Percentiles rank a stretch among this genome's conserved stretches.
These are phyloP conservation scores for Aleiodes alternator DNA, from an alignment of 2,888 invertebrate species.

Conservation along the genomic window DNA sequence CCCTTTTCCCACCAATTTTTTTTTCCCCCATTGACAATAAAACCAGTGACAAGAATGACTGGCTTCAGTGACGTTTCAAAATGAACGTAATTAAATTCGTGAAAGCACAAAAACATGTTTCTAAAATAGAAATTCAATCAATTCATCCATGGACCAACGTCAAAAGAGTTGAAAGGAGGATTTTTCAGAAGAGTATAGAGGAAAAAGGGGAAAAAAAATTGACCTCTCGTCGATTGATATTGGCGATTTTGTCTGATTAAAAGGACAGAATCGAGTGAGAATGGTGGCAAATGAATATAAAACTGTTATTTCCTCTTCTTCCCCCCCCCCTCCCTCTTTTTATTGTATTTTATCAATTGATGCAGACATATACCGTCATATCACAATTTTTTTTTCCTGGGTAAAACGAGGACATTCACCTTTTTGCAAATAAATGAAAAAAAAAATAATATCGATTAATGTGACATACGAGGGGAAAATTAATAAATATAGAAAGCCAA, in stretches of 20 bases:
- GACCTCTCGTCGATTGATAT: constrained; percentile 13
- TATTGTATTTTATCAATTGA: constrained; percentile 8
- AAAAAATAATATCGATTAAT: too few species aligned
- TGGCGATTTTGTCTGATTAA: constrained; percentile 57
- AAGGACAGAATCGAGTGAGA: constrained; percentile 50
- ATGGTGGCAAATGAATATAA: constrained; percentile 30
- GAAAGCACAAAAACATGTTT: constrained; percentile 66
- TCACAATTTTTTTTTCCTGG: neutral
- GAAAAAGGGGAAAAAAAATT: neutral
- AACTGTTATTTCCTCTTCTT: too few species aligned
- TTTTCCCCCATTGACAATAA: constrained; percentile 1
- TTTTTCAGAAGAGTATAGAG: too few species aligned
- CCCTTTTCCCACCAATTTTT: constrained; percentile 32
- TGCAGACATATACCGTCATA: neutral
- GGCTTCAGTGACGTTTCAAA: constrained; percentile 66
- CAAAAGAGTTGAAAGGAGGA: constrained; percentile 7
- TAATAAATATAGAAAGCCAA: neutral
- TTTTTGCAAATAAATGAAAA: too few species aligned
- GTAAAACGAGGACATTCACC: constrained; percentile 16
- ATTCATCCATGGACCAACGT: constrained; percentile 3
- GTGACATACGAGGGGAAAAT: neutral
- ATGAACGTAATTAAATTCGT: constrained; percentile 70
- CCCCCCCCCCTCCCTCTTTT: neutral
- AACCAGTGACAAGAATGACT: constrained; percentile 61
- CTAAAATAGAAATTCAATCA: constrained; percentile 53